Evolutionary conservation across 2,888 invertebrate genomes (phyloP), one percentile per base, ranked within the genome.

Genomic region (Drosophila percnosoma): DNA sequence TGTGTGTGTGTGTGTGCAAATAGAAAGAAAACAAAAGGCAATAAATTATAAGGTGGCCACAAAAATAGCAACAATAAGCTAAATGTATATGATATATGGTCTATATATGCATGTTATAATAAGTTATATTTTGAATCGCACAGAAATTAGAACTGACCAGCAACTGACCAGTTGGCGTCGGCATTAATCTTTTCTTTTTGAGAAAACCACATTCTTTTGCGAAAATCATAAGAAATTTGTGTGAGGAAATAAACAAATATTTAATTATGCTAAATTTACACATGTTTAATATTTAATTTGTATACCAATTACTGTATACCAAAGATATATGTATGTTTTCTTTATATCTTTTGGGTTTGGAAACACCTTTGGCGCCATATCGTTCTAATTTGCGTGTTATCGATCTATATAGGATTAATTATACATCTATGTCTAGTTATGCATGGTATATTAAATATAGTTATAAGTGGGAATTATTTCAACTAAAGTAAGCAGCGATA

Each of bases 21-120:
- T 52, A 53, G 55, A 68, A 63, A 71, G 64, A 73, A 70, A 70
- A 73, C 80, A 48, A 71, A 60, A 69, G 68, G 69, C 66, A 75
- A 31, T 60, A 71, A 76, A 84, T 89, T 82, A 82, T 61, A 86
- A 73, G n/a, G 49, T 68, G 68, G 34, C 45, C 13, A 31, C 7
- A 40, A 27, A 36, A 6, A 42, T 18, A 45, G 42, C 29, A 24
- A 1, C 11, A 24, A 38, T 24, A 55, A 72, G 57, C 52, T 53
- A 52, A 8, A 52, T 63, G 42, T 54, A 54, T 38, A 29, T 21
- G 29, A 55, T 15, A 29, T 38, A 21, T 55, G n/a, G 13, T 21
- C 21, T 40, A 29, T 29, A 55, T 40, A 55, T 6, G 57, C 29
- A 55, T 29, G 38, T 11, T 55, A 13, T n/a, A 38, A 27, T 27